A percentile compares a stretch with the other conserved stretches of the same genome.
Evolutionary conservation across 2,888 invertebrate genomes (phyloP).

Genomic region (Macrostomum cliftonense): DNA sequence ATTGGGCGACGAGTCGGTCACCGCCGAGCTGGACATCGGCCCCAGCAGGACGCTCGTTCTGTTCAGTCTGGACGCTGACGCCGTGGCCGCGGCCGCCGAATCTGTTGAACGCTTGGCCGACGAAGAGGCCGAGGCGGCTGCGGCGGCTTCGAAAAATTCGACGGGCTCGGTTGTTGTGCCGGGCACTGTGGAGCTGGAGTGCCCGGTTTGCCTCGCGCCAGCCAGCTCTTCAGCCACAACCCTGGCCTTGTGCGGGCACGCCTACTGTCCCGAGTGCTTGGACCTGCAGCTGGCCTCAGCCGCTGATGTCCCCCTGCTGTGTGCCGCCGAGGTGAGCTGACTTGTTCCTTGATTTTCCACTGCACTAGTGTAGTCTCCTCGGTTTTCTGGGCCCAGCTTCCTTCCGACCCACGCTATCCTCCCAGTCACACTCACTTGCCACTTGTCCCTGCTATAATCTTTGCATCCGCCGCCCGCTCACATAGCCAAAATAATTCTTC

Average conservation of each 20-base stretch:
- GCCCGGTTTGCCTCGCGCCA: constrained; percentile 22
- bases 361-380: no score
- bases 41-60: constrained; percentile 3
- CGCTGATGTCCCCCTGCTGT: constrained; percentile 4
- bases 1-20: constrained; percentile 12
- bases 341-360: no score
- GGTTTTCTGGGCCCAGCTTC: no score
- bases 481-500: no score
- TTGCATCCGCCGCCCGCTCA: no score
- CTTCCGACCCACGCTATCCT: no score
- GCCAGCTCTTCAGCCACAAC: no score
- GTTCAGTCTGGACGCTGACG: no score
- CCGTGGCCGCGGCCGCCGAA: constrained; percentile 7
- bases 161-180: neutral
- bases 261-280: constrained; percentile 22
- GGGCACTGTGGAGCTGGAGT: constrained; percentile 14
- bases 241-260: constrained; percentile 25
- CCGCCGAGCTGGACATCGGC: constrained; percentile 14
- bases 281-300: constrained; percentile 11
- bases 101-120: constrained; percentile 14
- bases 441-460: no score
- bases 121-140: constrained; percentile 13
- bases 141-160: constrained; percentile 10
- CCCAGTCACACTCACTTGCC: no score
- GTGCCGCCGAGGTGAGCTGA: no score